Percentiles rank a stretch among this genome's conserved stretches.
These are phyloP conservation scores for Heliothis subflexa DNA, from an alignment of 1,140 invertebrate genomes.

Conservation along the genomic window DNA sequence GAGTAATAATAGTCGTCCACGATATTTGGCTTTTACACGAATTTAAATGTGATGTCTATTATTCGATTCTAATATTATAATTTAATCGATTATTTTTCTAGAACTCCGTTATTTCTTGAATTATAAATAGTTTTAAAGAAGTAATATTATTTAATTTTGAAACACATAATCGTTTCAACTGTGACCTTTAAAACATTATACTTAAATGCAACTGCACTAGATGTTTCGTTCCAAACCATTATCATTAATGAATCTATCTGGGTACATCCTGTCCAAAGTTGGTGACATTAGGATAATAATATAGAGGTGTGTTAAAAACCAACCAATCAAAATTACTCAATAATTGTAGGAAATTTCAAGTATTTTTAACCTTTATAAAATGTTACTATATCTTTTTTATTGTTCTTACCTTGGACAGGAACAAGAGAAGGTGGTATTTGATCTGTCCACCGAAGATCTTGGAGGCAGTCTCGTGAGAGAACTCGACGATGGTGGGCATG, in stretches of 20 bases:
- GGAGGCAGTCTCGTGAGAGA: conserved; percentile 97
- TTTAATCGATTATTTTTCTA: no score
- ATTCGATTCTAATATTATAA: no score
- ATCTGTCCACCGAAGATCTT: conserved; percentile 99
- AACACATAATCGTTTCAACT: no score
- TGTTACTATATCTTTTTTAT: neutral
- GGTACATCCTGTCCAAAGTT: neutral
- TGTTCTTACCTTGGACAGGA: conserved; percentile 92
- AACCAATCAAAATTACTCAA: no score
- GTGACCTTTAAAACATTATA: no score
- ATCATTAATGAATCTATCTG: neutral
- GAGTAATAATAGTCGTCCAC: conserved; percentile 17
- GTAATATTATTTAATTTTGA: no score
- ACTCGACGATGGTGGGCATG: conserved; percentile 98
- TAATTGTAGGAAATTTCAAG: no score
- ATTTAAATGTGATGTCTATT: conserved; percentile 7
- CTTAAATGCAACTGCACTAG: no score
- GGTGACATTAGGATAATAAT: neutral
- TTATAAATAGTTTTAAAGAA: no score
- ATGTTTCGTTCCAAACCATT: no score
- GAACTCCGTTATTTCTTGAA: no score
- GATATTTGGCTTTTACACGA: neutral
- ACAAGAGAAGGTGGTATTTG: conserved; percentile 97
- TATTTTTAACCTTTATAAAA: no score
- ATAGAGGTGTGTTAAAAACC: neutral